Evolutionary conservation across 2,888 invertebrate species (phyloP).

Genomic region (Drosophila meridiana): DNA sequence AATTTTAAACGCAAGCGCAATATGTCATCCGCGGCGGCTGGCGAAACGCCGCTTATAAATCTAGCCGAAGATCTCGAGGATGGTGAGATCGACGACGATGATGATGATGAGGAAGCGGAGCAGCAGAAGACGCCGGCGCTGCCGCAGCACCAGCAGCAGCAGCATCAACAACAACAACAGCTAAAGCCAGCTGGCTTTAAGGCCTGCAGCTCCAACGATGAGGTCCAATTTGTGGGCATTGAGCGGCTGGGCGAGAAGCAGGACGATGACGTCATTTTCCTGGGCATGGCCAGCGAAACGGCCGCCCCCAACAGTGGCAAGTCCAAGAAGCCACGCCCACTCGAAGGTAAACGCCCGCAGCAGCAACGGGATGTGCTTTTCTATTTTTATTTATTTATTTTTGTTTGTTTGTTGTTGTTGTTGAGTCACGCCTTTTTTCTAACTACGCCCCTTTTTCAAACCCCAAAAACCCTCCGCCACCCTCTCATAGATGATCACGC

Average conservation of each 20-base stretch:
- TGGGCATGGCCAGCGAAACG: conserved; percentile 44
- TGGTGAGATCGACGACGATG: conserved; percentile 91
- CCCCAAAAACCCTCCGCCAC: neutral
- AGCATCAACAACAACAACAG: conserved; percentile 10
- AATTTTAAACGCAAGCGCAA: conserved; percentile 11
- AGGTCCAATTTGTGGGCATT: conserved; percentile 49
- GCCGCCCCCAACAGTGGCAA: conserved; percentile 30
- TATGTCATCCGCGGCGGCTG: conserved; percentile 49
- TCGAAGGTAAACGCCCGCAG: conserved; percentile 85
- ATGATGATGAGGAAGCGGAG: conserved; percentile 85
- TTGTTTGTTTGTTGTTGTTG: neutral
- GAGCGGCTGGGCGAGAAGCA: conserved; percentile 29
- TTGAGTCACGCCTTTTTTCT: neutral
- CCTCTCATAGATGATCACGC: conserved; percentile 89
- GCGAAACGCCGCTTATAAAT: conserved; percentile 48
- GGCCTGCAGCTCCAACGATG: conserved; percentile 32
- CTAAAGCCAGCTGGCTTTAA: conserved; percentile 7
- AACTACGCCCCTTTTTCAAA: conserved; percentile 6
- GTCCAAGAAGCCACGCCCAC: conserved; percentile 86
- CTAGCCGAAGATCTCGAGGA: conserved; percentile 91
- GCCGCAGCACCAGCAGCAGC: conserved; percentile 33
- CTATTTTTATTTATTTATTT: neutral
- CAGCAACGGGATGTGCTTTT: conserved; percentile 36
- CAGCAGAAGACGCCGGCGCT: conserved; percentile 7
- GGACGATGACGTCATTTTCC: conserved; percentile 58